phyloP scores from a whole-genome alignment of 1,140 invertebrate genomes.

The Drosophila bocki region DNA sequence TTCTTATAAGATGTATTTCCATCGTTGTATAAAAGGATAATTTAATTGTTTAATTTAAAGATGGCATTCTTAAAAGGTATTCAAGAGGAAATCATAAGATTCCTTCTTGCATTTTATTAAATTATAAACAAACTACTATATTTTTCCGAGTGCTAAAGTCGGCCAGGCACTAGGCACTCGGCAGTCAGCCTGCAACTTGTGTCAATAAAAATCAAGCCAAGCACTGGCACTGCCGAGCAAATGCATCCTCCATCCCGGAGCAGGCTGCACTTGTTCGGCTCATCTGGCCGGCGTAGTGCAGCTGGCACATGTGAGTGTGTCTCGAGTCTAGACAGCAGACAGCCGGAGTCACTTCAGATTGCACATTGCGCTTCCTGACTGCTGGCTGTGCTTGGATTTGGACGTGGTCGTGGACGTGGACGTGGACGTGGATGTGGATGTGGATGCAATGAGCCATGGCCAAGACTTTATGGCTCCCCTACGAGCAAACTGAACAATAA shows the following conservation, averaged over 20 bases:
- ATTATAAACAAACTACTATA: not conserved
- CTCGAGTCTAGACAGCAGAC: constrained; percentile 76
- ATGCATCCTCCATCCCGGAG: constrained; percentile 59
- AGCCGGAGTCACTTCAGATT: constrained; percentile 79
- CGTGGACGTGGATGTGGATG: not conserved
- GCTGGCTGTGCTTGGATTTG: constrained; percentile 4
- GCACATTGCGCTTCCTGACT: constrained; percentile 81
- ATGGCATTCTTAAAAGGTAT: not conserved
- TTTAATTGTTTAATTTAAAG: not conserved
- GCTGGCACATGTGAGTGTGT: constrained; percentile 75
- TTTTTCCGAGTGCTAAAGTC: constrained; percentile 16
- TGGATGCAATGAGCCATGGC: constrained; percentile 45
- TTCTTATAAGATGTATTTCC: not conserved
- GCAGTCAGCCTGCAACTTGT: constrained; percentile 73
- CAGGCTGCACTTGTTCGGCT: constrained; percentile 70
- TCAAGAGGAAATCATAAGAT: not conserved
- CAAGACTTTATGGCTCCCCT: constrained; percentile 11
- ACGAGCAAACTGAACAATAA: constrained; percentile 26
- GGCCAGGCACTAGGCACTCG: constrained; percentile 31
- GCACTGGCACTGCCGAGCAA: constrained; percentile 50
- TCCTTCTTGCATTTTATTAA: not conserved
- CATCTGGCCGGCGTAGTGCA: constrained; percentile 34
- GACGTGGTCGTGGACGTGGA: constrained; percentile 1
- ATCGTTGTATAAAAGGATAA: not conserved
- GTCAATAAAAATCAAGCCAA: constrained; percentile 81